Evolutionary conservation across 2,888 invertebrate species (phyloP).

Genomic region (Latrodectus hesperus): DNA sequence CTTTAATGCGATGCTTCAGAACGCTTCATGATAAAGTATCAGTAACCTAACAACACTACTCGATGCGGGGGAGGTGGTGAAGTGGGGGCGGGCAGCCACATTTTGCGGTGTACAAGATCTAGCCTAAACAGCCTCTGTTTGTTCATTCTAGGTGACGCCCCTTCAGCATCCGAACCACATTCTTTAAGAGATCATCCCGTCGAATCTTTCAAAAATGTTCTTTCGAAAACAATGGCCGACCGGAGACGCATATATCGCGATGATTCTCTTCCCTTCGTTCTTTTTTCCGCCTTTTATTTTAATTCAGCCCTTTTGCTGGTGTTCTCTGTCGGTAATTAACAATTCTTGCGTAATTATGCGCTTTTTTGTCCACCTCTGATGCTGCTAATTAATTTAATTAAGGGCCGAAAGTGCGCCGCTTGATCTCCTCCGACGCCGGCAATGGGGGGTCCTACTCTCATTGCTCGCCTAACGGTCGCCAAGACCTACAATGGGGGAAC

Average conservation of each 20-base stretch:
- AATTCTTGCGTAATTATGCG: slow-evolving; percentile 69
- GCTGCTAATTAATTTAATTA: slow-evolving; percentile 69
- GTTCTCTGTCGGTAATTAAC: slow-evolving; percentile 65
- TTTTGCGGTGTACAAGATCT: slow-evolving; percentile 57
- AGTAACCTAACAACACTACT: slow-evolving; percentile 44
- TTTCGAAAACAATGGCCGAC: slow-evolving; percentile 21
- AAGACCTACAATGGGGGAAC: not conserved
- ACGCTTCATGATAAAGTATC: slow-evolving; percentile 65
- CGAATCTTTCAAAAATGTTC: slow-evolving; percentile 66
- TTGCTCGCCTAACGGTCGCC: not conserved
- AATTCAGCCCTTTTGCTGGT: slow-evolving; percentile 31
- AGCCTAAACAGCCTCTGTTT: slow-evolving; percentile 64
- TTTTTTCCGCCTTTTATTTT: slow-evolving; percentile 45
- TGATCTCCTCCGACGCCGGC: slow-evolving; percentile 56
- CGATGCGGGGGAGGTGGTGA: not conserved
- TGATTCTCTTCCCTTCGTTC: slow-evolving; percentile 48
- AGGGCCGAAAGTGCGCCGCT: slow-evolving; percentile 67
- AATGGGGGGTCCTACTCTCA: slow-evolving; percentile 23
- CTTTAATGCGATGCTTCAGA: slow-evolving; percentile 16
- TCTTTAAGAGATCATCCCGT: slow-evolving; percentile 50
- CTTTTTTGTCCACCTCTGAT: slow-evolving; percentile 67
- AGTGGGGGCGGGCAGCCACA: slow-evolving; percentile 1
- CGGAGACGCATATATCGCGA: slow-evolving; percentile 28
- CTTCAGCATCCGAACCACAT: slow-evolving; percentile 55
- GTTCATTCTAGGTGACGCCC: slow-evolving; percentile 51